Conservation (phyloP, 1,140 invertebrate genomes). For the Caenorhabditis inopinata region DNA sequence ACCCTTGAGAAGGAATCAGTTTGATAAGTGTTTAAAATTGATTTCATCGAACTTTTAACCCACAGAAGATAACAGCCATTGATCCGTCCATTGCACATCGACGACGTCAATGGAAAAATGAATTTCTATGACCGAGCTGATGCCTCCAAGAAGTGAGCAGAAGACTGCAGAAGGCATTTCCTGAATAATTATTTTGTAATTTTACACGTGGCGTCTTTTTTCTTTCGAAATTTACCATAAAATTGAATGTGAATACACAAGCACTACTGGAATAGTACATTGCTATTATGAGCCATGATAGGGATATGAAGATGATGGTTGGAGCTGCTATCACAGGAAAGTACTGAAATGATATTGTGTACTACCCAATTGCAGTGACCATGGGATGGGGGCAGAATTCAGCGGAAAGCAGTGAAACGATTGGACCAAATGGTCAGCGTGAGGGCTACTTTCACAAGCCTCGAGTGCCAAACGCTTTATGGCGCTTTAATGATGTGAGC, state of each 20-base stretch:
- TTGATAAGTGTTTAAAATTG: background rate
- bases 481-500: too few species aligned
- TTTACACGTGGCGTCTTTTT: background rate
- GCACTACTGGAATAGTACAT: background rate
- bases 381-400: too few species aligned
- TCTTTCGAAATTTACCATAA: background rate
- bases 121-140: constrained; percentile 14
- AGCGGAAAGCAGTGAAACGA: too few species aligned
- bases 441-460: too few species aligned
- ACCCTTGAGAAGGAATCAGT: background rate
- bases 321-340: background rate
- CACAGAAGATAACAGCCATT: background rate
- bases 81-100: constrained; percentile 15
- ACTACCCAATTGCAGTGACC: background rate
- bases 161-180: background rate
- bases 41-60: background rate
- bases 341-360: background rate
- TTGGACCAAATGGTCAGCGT: too few species aligned
- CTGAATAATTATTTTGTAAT: background rate
- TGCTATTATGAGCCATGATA: constrained; percentile 8
- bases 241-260: constrained; percentile 18
- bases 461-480: too few species aligned
- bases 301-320: background rate
- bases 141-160: background rate
- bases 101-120: background rate